These are phyloP conservation scores for Cynaeus angustus DNA, from an alignment of 2,888 invertebrate genomes.

Conservation along the genomic window DNA sequence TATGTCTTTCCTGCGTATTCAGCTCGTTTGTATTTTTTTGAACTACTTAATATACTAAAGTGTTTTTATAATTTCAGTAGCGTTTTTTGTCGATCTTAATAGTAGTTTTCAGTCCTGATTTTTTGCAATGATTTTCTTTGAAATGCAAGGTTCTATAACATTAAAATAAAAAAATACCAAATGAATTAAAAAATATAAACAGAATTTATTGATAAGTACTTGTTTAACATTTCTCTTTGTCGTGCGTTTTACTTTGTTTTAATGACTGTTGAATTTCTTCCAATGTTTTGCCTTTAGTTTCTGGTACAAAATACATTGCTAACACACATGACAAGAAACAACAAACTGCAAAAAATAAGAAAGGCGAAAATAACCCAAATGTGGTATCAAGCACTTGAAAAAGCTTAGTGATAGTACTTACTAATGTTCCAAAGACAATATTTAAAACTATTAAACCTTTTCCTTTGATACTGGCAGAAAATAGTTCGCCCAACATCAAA, in stretches of 20 bases:
- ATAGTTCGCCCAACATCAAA: slow-evolving; percentile 64
- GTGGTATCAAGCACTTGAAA: slow-evolving; percentile 62
- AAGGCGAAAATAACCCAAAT: slow-evolving; percentile 63
- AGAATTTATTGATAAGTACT: not conserved
- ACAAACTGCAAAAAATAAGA: slow-evolving; percentile 61
- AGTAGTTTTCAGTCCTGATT: too few relatives aligned
- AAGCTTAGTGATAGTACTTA: slow-evolving; percentile 58
- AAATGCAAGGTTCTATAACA: too few relatives aligned
- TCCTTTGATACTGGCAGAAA: slow-evolving; percentile 63
- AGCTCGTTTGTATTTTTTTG: too few relatives aligned
- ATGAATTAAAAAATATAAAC: too few relatives aligned
- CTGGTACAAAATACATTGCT: slow-evolving; percentile 64
- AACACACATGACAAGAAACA: slow-evolving; percentile 59
- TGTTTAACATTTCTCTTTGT: slow-evolving; percentile 20
- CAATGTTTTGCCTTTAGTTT: slow-evolving; percentile 67
- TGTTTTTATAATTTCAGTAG: too few relatives aligned
- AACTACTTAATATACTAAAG: too few relatives aligned
- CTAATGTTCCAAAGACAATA: slow-evolving; percentile 57
- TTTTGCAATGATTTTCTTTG: too few relatives aligned
- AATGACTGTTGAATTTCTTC: slow-evolving; percentile 68
- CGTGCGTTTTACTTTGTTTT: slow-evolving; percentile 4
- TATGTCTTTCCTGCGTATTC: too few relatives aligned
- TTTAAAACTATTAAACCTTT: slow-evolving; percentile 61
- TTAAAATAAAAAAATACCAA: not conserved
- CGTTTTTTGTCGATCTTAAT: too few relatives aligned